Evolutionary conservation across 2,888 invertebrate genomes (phyloP), one percentile per base, ranked within the genome.

Genomic region (Aethes cnicana): DNA sequence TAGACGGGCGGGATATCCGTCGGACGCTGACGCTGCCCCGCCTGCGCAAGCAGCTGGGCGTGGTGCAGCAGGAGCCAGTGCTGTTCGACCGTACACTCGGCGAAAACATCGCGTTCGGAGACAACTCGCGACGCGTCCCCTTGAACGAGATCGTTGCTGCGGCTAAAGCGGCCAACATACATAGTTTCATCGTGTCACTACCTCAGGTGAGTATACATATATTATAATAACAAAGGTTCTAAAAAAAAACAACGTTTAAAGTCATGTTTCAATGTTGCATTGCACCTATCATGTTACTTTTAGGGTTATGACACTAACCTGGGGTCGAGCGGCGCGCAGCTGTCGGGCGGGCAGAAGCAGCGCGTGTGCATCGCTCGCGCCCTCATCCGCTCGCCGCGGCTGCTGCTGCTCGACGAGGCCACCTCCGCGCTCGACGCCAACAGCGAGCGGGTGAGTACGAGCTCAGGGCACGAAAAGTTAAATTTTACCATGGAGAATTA

Each of bases 21-120:
- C 73, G 75, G 0, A 72, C 81, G 2, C 79, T 96, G 54, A 93
- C 95, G 8, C 75, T 96, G 11, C 88, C 92, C 0, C 92, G 92
- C 54, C 79, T 96, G 25, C 91, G 97, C 25, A 90, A 92, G 5
- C 94, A 95, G 70, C 86, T 97, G 53, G 96, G 96, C 1, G 92
- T 97, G 30, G 94, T 97, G 1, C 95, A 95, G 2, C 97, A 97
- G 79, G 96, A 97, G 67, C 97, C 96, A 0, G 93, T 95, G 6
- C 91, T 97, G 1, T 97, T 97, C 80, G 95, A 95, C 74, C 91
- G 94, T 50, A 94, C 94, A 18, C 94, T 97, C 43, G 93, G 92
- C 0, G 95, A 97, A 69, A 97, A 97, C 77, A 96, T 97, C 63
- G 94, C 95, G 0, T 97, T 96, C 72, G 97, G 97, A 4, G 95